Percentiles rank a stretch among this genome's conserved stretches.
These are phyloP conservation scores for Urophycis tenuis DNA, from an alignment of 2,797 vertebrate genomes.

Conservation along the genomic window DNA sequence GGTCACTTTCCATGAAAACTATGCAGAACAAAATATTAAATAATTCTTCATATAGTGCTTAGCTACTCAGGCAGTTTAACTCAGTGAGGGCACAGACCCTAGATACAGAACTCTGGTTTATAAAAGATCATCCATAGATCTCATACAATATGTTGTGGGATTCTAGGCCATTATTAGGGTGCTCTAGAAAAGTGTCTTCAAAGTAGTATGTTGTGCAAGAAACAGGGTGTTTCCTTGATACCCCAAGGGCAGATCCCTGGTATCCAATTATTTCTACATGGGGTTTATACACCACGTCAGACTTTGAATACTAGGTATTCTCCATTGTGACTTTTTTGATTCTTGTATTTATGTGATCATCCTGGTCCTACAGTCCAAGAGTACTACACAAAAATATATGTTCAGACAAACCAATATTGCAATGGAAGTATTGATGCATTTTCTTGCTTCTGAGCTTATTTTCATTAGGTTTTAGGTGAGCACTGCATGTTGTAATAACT, in stretches of 20 bases:
- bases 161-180: slow-evolving; percentile 14
- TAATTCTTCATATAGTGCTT: slow-evolving; percentile 54
- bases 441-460: slow-evolving; percentile 29
- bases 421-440: slow-evolving; percentile 30
- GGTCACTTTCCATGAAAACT: slow-evolving; percentile 66
- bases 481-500: slow-evolving; percentile 68
- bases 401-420: slow-evolving; percentile 32
- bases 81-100: slow-evolving; percentile 38
- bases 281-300: slow-evolving; percentile 12
- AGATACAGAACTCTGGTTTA: slow-evolving; percentile 26
- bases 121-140: slow-evolving; percentile 28
- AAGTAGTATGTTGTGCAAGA: slow-evolving; percentile 14
- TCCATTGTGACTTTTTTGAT: slow-evolving; percentile 39
- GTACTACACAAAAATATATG: slow-evolving; percentile 17
- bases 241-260: slow-evolving; percentile 38
- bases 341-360: slow-evolving; percentile 32
- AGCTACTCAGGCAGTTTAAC: slow-evolving; percentile 72
- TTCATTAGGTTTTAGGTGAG: slow-evolving; percentile 43
- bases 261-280: slow-evolving; percentile 38
- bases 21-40: slow-evolving; percentile 65
- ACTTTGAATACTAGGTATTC: slow-evolving; percentile 66
- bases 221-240: slow-evolving; percentile 20
- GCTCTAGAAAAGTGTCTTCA: slow-evolving; percentile 11
- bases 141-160: slow-evolving; percentile 8
- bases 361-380: slow-evolving; percentile 29